These are phyloP conservation scores for Trochalopteron elliotii DNA, from an alignment of 2,113 vertebrate genomes.

Conservation along the genomic window DNA sequence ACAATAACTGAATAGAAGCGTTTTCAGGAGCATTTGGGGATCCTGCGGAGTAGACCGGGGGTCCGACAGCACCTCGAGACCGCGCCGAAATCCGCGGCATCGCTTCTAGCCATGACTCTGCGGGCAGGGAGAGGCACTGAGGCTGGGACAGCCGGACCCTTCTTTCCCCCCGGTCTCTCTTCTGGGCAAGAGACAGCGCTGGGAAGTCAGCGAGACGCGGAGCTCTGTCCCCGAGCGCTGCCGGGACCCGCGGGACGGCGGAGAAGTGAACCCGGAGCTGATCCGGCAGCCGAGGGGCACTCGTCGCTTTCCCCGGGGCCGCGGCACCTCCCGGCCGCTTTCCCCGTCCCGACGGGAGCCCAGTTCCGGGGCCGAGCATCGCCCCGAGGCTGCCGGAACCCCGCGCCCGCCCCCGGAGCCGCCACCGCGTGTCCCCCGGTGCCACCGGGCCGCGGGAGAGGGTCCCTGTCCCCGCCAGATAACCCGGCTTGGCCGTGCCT, in stretches of 20 bases:
- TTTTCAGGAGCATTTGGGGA: not conserved
- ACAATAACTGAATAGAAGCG: not conserved
- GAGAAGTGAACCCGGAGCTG: not conserved
- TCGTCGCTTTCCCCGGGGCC: not conserved
- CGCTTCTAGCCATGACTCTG: accelerated
- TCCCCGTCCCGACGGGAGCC: too few species aligned
- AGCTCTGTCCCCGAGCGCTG: not conserved
- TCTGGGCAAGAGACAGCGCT: not conserved
- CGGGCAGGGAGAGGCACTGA: accelerated
- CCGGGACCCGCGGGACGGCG: not conserved
- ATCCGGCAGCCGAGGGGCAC: not conserved
- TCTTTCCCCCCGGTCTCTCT: not conserved
- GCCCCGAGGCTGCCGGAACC: not conserved
- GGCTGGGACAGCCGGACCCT: not conserved
- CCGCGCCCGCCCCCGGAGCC: not conserved
- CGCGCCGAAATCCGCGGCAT: accelerated
- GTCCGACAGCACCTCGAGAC: not conserved
- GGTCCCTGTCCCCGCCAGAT: not conserved
- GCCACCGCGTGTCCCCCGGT: not conserved
- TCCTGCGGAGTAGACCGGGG: not conserved
- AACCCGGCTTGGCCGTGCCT: not conserved
- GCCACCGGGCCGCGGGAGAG: not conserved
- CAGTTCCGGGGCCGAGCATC: not conserved
- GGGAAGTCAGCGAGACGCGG: accelerated
- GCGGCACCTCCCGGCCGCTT: not conserved